Conservation (phyloP, 1,140 invertebrate genomes). For the Zaprionus inermis region DNA sequence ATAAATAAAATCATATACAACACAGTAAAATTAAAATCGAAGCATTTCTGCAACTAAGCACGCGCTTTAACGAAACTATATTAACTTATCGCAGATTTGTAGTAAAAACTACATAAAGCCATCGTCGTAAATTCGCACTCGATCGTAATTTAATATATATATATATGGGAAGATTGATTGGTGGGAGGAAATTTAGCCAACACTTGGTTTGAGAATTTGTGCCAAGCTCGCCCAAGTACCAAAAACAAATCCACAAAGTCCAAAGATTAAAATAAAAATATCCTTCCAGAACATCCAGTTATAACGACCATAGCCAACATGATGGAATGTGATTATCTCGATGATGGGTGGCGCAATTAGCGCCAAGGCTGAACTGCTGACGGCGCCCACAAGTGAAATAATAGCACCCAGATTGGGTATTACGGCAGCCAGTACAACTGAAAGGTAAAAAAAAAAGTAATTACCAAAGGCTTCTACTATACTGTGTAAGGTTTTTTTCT, state of each 20-base stretch:
- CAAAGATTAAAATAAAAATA: conserved; percentile 89
- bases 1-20: conserved; percentile 32
- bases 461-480: conserved; percentile 55
- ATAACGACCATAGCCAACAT: conserved; percentile 87
- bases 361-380: conserved; percentile 94
- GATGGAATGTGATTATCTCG: conserved; percentile 93
- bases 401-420: conserved; percentile 95
- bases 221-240: conserved; percentile 91
- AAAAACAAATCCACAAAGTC: conserved; percentile 90
- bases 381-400: conserved; percentile 95
- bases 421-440: conserved; percentile 92
- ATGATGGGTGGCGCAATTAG: conserved; percentile 96
- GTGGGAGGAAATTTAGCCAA: conserved; percentile 36
- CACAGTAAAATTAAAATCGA: conserved; percentile 25
- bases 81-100: conserved; percentile 40
- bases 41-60: conserved; percentile 30
- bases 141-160: conserved; percentile 8
- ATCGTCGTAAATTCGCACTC: conserved; percentile 75
- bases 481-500: conserved; percentile 44
- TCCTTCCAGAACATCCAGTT: conserved; percentile 90
- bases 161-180: neutral
- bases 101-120: conserved; percentile 65
- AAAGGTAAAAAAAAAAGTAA: neutral
- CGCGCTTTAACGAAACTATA: conserved; percentile 32
- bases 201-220: conserved; percentile 86